Evolutionary conservation across 1,140 invertebrate genomes (phyloP).

Genomic region (Triops cancriformis): DNA sequence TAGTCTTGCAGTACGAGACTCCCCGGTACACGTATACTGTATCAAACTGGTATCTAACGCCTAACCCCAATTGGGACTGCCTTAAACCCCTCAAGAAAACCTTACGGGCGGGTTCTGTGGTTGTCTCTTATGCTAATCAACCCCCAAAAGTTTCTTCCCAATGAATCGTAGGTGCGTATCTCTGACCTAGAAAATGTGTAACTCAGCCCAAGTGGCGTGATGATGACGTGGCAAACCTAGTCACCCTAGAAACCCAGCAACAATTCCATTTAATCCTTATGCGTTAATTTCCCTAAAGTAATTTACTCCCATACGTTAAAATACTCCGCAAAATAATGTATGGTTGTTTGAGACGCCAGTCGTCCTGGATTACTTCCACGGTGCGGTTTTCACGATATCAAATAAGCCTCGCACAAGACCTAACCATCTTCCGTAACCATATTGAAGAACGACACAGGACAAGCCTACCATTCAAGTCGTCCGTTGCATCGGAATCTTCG

Average conservation of each 20-base stretch:
- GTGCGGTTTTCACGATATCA: too few species aligned
- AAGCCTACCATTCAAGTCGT: too few species aligned
- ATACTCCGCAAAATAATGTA: too few species aligned
- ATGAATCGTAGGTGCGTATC: not conserved
- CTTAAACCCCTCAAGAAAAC: not conserved
- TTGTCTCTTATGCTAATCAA: constrained; percentile 4
- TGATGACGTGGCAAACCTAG: not conserved
- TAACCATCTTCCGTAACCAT: too few species aligned
- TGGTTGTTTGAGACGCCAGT: too few species aligned
- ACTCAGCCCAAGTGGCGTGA: not conserved
- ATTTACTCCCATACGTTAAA: too few species aligned
- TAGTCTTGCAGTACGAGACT: too few species aligned
- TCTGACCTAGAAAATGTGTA: not conserved
- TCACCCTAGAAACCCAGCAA: not conserved
- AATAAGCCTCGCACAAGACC: too few species aligned
- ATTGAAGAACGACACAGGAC: too few species aligned
- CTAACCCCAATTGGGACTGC: not conserved
- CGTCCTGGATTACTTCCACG: too few species aligned
- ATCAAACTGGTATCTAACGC: not conserved
- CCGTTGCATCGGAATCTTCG: too few species aligned
- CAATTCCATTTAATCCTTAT: not conserved
- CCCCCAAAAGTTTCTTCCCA: not conserved
- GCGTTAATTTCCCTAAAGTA: not conserved
- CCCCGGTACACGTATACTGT: not conserved
- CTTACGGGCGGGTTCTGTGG: not conserved